Conservation (phyloP, 35 echinoderm and acorn worm genomes). For the Anneissia japonica region DNA sequence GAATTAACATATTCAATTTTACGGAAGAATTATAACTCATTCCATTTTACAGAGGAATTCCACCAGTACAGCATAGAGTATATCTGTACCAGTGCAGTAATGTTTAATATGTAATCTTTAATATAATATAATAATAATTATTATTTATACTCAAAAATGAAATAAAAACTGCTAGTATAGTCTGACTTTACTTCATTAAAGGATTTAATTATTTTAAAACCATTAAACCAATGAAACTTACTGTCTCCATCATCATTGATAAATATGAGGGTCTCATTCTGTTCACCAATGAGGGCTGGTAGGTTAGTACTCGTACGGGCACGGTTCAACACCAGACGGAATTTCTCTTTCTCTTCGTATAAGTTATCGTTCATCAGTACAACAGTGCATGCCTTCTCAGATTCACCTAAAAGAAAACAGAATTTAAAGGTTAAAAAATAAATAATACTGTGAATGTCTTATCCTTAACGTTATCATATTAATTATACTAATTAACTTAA, state of each 20-base stretch:
- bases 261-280: slow-evolving; percentile 71
- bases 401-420: slow-evolving; percentile 55
- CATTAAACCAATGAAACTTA: slow-evolving; percentile 39
- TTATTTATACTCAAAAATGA: too few species aligned
- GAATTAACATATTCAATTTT: too few species aligned
- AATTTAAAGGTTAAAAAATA: neutral
- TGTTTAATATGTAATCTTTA: too few species aligned
- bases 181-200: too few species aligned
- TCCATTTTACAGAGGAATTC: too few species aligned
- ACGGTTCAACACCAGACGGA: slow-evolving; percentile 78
- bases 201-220: neutral
- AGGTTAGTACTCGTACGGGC: slow-evolving; percentile 66
- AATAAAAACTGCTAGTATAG: too few species aligned
- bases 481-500: too few species aligned
- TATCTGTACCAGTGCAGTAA: too few species aligned
- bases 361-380: slow-evolving; percentile 84
- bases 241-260: slow-evolving; percentile 89
- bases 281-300: slow-evolving; percentile 71
- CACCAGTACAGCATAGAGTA: too few species aligned
- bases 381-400: slow-evolving; percentile 73
- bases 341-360: slow-evolving; percentile 72
- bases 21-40: too few species aligned
- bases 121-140: too few species aligned
- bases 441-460: neutral
- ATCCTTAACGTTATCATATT: neutral